Evolutionary conservation across 2,888 invertebrate species (phyloP).

Genomic region (Muschampia plurimacula): DNA sequence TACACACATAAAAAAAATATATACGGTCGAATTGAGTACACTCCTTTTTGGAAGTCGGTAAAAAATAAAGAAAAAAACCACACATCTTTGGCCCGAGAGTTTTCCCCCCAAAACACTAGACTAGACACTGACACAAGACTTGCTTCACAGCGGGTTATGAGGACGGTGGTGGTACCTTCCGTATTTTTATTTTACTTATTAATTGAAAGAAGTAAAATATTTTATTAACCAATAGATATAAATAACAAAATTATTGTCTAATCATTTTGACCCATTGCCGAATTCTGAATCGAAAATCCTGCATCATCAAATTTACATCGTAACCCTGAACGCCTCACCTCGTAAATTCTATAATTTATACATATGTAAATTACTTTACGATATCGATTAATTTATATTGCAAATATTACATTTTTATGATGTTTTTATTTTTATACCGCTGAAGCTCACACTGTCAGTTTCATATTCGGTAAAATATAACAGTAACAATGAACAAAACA

Average conservation of each 20-base stretch:
- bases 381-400: conserved; percentile 24
- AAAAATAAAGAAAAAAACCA: no score
- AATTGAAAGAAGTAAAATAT: no score
- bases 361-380: conserved; percentile 16
- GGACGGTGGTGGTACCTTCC: no score
- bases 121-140: no score
- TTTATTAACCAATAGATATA: background rate
- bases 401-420: conserved; percentile 11
- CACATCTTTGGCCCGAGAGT: no score
- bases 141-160: no score
- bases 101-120: no score
- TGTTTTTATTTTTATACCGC: background rate
- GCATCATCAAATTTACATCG: conserved; percentile 16
- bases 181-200: no score
- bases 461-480: background rate
- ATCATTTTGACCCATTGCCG: conserved; percentile 12
- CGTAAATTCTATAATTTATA: conserved; percentile 13
- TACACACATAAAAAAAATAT: no score
- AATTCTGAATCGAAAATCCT: conserved; percentile 13
- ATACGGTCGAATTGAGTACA: no score
- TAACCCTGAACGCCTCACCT: conserved; percentile 19
- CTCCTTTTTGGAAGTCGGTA: no score
- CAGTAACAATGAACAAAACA: background rate
- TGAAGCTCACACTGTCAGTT: background rate
- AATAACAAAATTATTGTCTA: conserved; percentile 8